Evolutionary conservation across 2,797 vertebrate genomes (phyloP).

Genomic region (Macropodus opercularis): DNA sequence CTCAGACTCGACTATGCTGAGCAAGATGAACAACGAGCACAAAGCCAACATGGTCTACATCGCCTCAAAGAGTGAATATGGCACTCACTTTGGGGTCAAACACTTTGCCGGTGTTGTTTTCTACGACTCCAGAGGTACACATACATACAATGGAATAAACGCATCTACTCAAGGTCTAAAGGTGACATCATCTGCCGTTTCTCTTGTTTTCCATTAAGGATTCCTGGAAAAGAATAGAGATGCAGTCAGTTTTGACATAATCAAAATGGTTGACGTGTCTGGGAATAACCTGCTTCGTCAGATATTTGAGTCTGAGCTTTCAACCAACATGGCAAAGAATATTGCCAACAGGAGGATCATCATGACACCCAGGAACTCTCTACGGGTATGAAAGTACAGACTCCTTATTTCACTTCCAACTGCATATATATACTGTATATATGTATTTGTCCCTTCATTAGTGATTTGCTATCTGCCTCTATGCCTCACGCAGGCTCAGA

Average conservation of each 20-base stretch:
- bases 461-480: not conserved
- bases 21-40: slow-evolving; percentile 88
- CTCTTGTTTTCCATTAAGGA: slow-evolving; percentile 67
- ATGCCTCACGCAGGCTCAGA: slow-evolving; percentile 46
- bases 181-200: not conserved
- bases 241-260: slow-evolving; percentile 85
- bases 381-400: slow-evolving; percentile 61
- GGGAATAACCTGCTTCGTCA: slow-evolving; percentile 87
- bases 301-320: slow-evolving; percentile 82
- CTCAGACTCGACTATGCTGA: slow-evolving; percentile 89
- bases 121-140: slow-evolving; percentile 88
- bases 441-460: not conserved
- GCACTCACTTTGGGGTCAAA: slow-evolving; percentile 86
- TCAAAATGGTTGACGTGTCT: slow-evolving; percentile 85
- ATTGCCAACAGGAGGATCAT: slow-evolving; percentile 60
- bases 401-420: not conserved
- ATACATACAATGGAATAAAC: not conserved
- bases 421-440: no score
- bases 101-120: slow-evolving; percentile 91
- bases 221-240: slow-evolving; percentile 98
- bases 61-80: slow-evolving; percentile 81
- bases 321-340: slow-evolving; percentile 39
- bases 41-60: slow-evolving; percentile 80
- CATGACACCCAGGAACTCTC: slow-evolving; percentile 71
- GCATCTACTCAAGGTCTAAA: no score